A percentile compares a stretch with the other conserved stretches of the same genome.
Evolutionary conservation across 2,888 invertebrate genomes (phyloP).

Genomic region (Cinara cedri): DNA sequence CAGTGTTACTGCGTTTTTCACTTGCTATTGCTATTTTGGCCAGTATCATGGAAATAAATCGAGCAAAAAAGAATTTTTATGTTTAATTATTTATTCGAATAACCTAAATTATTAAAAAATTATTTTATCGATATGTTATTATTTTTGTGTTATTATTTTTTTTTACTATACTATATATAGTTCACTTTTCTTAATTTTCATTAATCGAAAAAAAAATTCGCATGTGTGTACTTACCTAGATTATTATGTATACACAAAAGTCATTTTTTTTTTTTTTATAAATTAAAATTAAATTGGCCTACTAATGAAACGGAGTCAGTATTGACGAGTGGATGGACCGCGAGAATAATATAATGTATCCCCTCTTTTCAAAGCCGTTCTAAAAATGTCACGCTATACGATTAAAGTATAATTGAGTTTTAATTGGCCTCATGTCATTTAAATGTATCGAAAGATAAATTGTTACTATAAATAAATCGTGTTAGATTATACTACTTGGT

Average conservation of each 20-base stretch:
- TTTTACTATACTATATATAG: too few relatives aligned
- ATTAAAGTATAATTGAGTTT: conserved; percentile 10
- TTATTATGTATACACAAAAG: neutral
- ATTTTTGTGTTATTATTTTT: too few relatives aligned
- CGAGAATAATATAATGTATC: conserved; percentile 18
- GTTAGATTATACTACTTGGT: neutral
- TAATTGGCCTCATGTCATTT: conserved; percentile 41
- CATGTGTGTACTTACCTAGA: neutral
- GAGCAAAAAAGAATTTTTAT: too few relatives aligned
- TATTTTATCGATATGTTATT: too few relatives aligned
- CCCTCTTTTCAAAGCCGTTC: neutral
- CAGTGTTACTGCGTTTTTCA: too few relatives aligned
- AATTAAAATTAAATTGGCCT: conserved; percentile 31
- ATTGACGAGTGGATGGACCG: neutral
- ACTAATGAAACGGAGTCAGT: conserved; percentile 17
- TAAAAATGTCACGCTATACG: conserved; percentile 7
- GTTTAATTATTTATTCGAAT: too few relatives aligned
- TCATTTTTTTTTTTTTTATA: neutral
- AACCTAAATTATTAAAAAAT: too few relatives aligned
- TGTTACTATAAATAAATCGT: conserved; percentile 39
- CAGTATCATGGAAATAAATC: too few relatives aligned
- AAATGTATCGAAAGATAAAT: conserved; percentile 23
- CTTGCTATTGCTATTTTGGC: too few relatives aligned
- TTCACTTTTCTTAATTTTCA: too few relatives aligned
- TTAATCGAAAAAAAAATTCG: too few relatives aligned